A percentile compares a stretch with the other conserved stretches of the same genome.
Evolutionary conservation across 1,140 invertebrate genomes (phyloP).

Genomic region (Lycorma delicatula): DNA sequence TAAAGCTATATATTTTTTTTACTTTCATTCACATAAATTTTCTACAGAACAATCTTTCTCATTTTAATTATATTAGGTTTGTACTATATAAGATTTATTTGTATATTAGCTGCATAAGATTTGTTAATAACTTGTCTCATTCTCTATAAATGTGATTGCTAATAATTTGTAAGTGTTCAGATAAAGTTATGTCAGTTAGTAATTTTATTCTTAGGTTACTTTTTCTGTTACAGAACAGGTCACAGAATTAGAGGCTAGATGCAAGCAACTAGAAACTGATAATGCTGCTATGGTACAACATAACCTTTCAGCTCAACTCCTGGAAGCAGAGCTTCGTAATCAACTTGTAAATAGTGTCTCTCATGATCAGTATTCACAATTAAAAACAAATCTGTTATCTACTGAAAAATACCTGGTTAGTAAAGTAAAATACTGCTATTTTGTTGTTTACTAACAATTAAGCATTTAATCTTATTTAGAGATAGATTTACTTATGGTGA

Average conservation of each 20-base stretch:
- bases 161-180: neutral
- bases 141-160: too few relatives aligned
- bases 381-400: conserved; percentile 15
- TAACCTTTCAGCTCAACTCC: conserved; percentile 17
- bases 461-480: too few relatives aligned
- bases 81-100: too few relatives aligned
- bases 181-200: neutral
- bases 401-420: conserved; percentile 22
- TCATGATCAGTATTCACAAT: conserved; percentile 10
- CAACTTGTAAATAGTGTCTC: conserved; percentile 20
- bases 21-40: too few relatives aligned
- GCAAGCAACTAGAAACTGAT: conserved; percentile 22
- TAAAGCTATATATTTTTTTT: too few relatives aligned
- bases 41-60: too few relatives aligned
- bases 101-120: too few relatives aligned
- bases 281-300: conserved; percentile 17
- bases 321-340: conserved; percentile 21
- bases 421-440: too few relatives aligned
- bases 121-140: too few relatives aligned
- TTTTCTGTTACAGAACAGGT: conserved; percentile 21
- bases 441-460: too few relatives aligned
- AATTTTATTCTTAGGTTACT: neutral
- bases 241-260: conserved; percentile 21
- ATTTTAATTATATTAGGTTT: too few relatives aligned
- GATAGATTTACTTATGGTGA: too few relatives aligned